Evolutionary conservation across 2,888 invertebrate species (phyloP).

Genomic region (Nomada ruficornis): DNA sequence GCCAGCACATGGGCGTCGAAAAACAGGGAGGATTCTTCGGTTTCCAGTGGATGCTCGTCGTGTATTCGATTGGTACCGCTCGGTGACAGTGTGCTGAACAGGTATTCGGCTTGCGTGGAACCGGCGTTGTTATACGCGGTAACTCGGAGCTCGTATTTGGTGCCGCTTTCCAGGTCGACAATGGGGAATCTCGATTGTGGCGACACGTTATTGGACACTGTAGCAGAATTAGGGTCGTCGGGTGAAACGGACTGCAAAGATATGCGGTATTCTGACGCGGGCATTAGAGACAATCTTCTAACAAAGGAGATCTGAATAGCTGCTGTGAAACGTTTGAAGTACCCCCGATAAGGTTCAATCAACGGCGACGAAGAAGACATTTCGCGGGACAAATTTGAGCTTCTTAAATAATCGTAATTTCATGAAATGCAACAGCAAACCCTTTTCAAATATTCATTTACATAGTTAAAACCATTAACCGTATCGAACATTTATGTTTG

Average conservation of each 20-base stretch:
- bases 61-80: constrained; percentile 84
- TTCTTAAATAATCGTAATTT: no score
- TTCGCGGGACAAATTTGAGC: no score
- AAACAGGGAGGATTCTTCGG: constrained; percentile 82
- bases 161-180: constrained; percentile 85
- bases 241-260: background rate
- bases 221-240: constrained; percentile 46
- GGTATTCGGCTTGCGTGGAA: constrained; percentile 86
- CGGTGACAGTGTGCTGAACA: constrained; percentile 86
- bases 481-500: no score
- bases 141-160: constrained; percentile 85
- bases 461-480: no score
- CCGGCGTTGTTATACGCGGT: constrained; percentile 88
- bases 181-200: constrained; percentile 84
- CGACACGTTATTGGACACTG: constrained; percentile 85
- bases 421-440: no score
- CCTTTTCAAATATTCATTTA: no score
- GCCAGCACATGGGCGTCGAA: constrained; percentile 85
- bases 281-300: background rate
- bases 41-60: constrained; percentile 76
- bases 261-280: background rate
- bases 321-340: no score
- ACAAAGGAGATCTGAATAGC: no score
- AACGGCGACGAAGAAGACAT: no score
- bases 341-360: no score